phyloP scores from a whole-genome alignment of 2,797 vertebrate species.

The Oceanodroma leucorhoa region DNA sequence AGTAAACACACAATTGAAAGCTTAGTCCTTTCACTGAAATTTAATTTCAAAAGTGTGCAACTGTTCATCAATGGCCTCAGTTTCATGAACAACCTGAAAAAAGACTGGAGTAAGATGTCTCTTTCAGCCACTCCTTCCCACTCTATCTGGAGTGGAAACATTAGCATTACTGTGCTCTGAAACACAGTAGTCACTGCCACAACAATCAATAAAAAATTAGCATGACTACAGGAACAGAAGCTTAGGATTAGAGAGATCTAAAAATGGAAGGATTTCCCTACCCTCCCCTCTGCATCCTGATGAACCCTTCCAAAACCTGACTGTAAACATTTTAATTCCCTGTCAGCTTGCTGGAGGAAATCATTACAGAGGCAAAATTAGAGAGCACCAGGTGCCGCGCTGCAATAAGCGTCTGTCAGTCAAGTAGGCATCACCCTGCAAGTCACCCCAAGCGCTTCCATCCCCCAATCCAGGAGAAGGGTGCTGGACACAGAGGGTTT shows the following conservation, averaged over 20 bases:
- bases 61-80: neutral
- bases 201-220: neutral
- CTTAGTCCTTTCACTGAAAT: neutral
- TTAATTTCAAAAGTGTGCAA: neutral
- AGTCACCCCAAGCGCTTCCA: neutral
- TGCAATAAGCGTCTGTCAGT: neutral
- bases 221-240: neutral
- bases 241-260: neutral
- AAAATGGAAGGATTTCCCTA: neutral
- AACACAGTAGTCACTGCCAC: neutral
- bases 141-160: neutral
- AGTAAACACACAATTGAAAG: neutral
- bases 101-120: neutral
- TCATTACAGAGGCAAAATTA: neutral
- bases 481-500: neutral
- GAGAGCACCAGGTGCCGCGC: neutral
- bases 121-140: neutral
- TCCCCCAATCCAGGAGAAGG: neutral
- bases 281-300: neutral
- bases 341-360: neutral
- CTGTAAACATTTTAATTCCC: constrained; percentile 9
- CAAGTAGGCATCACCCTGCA: neutral
- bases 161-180: neutral
- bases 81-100: neutral
- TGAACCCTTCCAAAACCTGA: neutral